Conservation (phyloP, 2,113 vertebrate genomes). For the Neotoma lepida region DNA sequence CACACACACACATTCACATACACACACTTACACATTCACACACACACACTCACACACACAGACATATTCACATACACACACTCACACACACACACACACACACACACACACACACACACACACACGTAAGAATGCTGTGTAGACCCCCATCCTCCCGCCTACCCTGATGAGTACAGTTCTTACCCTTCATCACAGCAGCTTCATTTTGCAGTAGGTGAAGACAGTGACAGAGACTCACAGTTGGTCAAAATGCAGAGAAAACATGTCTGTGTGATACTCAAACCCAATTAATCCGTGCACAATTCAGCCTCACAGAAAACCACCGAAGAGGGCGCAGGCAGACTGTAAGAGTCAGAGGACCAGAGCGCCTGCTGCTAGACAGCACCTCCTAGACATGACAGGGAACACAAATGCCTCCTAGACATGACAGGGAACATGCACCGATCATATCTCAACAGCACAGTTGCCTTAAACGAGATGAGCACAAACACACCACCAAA, state of each 20-base stretch:
- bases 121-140: background rate
- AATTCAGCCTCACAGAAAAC: background rate
- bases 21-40: background rate
- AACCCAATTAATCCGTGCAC: background rate
- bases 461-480: background rate
- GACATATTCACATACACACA: too few relatives aligned
- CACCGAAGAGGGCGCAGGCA: background rate
- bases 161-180: background rate
- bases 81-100: background rate
- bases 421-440: background rate
- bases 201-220: background rate
- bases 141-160: background rate
- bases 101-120: background rate
- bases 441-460: background rate
- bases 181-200: background rate
- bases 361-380: background rate
- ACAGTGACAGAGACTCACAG: background rate
- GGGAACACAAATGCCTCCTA: too few relatives aligned
- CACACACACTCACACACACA: too few relatives aligned
- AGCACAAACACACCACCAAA: background rate
- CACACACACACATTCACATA: background rate
- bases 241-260: background rate
- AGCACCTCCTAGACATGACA: background rate
- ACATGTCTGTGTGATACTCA: background rate
- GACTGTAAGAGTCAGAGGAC: background rate